Base-by-base conservation (phyloP, 1,140 invertebrate species). In the Lithobius niger region DNA sequence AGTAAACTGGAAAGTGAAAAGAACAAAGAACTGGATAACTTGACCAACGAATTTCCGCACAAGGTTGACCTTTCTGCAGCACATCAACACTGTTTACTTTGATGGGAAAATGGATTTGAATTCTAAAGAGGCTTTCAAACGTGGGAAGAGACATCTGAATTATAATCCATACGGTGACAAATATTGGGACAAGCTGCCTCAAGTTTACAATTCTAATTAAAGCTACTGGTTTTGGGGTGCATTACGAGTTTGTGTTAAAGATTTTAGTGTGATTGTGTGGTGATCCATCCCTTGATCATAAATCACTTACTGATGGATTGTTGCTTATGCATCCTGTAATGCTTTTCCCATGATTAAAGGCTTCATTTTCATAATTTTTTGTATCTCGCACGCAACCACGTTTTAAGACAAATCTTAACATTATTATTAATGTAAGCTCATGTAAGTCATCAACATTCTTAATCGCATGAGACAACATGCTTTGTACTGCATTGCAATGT, bases 11-110 rank as follows among this genome's bases (percentile, higher is more conserved):
- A 55, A 13, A 58, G 31, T 15, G 40, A 40, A 6, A 16, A 57
- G 18, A 42, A 24, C 6, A 51, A 49, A 13, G 52, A 50, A 36
- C 52, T 64, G 4, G 59, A 66, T 27, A 63, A 64, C 27, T 62
- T 66, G 27, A 63, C 71, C 13, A 63, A 69, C 26, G 52, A 67
- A 21, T 68, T 75, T 53, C 71, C 71, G 1, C 66, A 69, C 27
- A 67, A 73, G 43, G 67, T 74, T 21, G 70, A 73, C 54, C 62
- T 65, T 75, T 26, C 54, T 75, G n/a, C 61, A 72, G 42, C 67
- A 69, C 54, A 69, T 75, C 36, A 72, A 70, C 55, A 61, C 67
- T 6, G 65, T 69, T 0, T 74, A 74, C 63, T 72, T 71, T 59
- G 63, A 68, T 25, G 67, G 67, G 4, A 58, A 61, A 15, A 57